Evolutionary conservation across 2,888 invertebrate genomes (phyloP), one percentile per base, ranked within the genome.

Genomic region (Pristionchus entomophagus): DNA sequence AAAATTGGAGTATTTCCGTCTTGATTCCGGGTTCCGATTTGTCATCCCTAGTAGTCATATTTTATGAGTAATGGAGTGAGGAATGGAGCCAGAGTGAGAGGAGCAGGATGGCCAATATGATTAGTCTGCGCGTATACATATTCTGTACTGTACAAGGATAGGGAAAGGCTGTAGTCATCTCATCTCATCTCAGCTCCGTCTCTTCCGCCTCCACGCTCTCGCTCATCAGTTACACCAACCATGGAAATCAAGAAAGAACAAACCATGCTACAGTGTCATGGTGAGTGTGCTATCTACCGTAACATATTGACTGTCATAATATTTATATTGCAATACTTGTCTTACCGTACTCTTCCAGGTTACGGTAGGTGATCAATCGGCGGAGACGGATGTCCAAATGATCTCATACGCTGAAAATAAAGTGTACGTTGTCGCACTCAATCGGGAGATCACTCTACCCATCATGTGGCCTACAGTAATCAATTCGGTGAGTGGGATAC

Each of bases 381-480:
- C 87, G 2, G 88, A 88, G 78, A 89, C 89, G n/a, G 87, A 85
- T 19, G 41, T 77, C 5, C 87, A 87, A n/a, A 83, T 86, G 6
- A 87, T 88, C 49, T 41, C 56, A 22, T 81, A 69, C 2, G 29
- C 86, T n/a, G 88, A 89, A 17, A 84, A 29, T 83, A n/a, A n/a
- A n/a, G 35, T 17, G 45, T 89, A 87, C 35, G 87, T 85, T 35
- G 86, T 91, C 2, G 84, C 73, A 17, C 87, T 91, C 56, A 87
- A 90, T 62, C 90, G 91, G 51, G 91, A 91, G 65, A 84, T 92
- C 35, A 88, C 86, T 35, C 45, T 92, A 29, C 92, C 92, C 12
- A 89, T 92, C 35, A 88, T 89, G 86, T 92, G 91, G 91, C 92
- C 92, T 6, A 90, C 91, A 56, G 90, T 91, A 41, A 88, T 91